Percentiles rank a stretch among this genome's conserved stretches.
Conservation (phyloP, 2,113 vertebrate genomes). For the Loxodonta africana region DNA sequence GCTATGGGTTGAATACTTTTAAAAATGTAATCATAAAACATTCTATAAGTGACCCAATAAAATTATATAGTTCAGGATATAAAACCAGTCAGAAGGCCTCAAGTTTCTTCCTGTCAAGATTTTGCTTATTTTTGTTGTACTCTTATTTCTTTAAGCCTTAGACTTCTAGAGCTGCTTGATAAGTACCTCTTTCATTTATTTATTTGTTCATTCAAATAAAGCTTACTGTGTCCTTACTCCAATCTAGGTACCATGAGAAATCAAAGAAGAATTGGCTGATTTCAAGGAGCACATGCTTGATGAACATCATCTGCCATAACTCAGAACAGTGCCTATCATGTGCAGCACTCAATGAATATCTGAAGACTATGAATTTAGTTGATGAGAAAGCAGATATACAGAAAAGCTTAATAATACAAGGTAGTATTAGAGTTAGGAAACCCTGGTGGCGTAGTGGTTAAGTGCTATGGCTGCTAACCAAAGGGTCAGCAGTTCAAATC, state of each 20-base stretch:
- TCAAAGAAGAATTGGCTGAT: not conserved
- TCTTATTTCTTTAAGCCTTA: constrained; percentile 5
- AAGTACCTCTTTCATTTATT: not conserved
- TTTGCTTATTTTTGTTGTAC: not conserved
- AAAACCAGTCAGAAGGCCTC: not conserved
- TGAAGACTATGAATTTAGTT: not conserved
- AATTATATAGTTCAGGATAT: not conserved
- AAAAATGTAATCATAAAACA: not conserved
- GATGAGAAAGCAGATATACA: not conserved
- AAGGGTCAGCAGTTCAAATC: no score
- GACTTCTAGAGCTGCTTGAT: not conserved
- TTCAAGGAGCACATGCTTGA: not conserved
- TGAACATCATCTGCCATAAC: not conserved
- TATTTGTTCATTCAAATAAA: not conserved
- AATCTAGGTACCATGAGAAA: not conserved
- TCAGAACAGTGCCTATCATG: not conserved
- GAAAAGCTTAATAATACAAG: not conserved
- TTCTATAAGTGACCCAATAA: not conserved
- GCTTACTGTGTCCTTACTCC: not conserved
- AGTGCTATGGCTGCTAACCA: no score
- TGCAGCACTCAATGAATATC: not conserved
- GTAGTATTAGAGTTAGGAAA: not conserved
- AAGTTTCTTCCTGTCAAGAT: constrained; percentile 1
- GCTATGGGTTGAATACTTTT: not conserved
- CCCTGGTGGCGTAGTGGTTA: no score